phyloP scores from a whole-genome alignment of 1,140 invertebrate genomes.

The Meteorus sp. region DNA sequence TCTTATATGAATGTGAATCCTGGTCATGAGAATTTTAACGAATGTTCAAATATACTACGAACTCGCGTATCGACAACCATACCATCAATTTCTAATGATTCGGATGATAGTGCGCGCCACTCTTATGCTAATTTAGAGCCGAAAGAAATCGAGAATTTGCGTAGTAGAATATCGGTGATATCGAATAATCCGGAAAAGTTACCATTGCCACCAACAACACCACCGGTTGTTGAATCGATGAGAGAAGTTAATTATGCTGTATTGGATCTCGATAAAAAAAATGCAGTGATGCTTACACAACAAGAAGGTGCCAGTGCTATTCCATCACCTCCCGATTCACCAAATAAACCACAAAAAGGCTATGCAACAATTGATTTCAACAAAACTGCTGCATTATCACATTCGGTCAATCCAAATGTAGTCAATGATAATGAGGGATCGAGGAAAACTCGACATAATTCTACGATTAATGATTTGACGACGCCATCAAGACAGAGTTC shows the following conservation, averaged over 20 bases:
- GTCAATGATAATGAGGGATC: conserved; percentile 63
- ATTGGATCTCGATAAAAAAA: conserved; percentile 68
- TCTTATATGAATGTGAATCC: conserved; percentile 71
- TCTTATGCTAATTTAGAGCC: conserved; percentile 70
- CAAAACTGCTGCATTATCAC: conserved; percentile 83
- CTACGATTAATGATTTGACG: conserved; percentile 61
- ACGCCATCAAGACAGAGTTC: conserved; percentile 58
- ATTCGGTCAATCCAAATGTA: conserved; percentile 62
- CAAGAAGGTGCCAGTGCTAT: conserved; percentile 30
- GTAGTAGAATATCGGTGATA: conserved; percentile 46
- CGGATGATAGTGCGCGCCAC: conserved; percentile 54
- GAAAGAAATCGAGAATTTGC: conserved; percentile 61
- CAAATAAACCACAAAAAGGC: conserved; percentile 66
- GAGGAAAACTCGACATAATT: conserved; percentile 69
- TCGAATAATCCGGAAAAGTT: conserved; percentile 46
- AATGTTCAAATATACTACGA: conserved; percentile 23
- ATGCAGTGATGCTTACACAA: conserved; percentile 16
- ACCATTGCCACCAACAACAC: conserved; percentile 56
- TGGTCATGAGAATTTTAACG: conserved; percentile 40
- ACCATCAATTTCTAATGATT: conserved; percentile 27
- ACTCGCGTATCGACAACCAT: conserved; percentile 38
- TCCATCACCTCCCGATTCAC: conserved; percentile 59
- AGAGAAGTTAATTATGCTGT: conserved; percentile 76
- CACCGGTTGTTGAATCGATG: conserved; percentile 46
- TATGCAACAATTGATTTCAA: conserved; percentile 95